These are phyloP conservation scores for Silurus lanzhouensis DNA, from an alignment of 2,797 vertebrate genomes.

Conservation along the genomic window DNA sequence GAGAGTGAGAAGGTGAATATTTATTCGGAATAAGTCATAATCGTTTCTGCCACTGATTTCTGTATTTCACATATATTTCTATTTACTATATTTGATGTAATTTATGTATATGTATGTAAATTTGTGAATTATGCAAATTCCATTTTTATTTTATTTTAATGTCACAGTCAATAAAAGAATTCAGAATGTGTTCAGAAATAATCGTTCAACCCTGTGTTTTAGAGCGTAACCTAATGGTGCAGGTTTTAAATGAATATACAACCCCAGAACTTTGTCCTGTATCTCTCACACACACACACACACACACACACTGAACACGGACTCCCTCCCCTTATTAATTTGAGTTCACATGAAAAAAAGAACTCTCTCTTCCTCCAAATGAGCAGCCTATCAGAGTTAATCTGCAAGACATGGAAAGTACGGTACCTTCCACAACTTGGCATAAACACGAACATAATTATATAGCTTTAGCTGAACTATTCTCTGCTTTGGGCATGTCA, in stretches of 20 bases:
- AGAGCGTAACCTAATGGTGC: too few relatives aligned
- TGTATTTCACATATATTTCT: too few relatives aligned
- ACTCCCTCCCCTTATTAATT: conserved; percentile 12
- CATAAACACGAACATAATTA: conserved; percentile 71
- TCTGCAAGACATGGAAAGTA: conserved; percentile 71
- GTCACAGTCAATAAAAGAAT: too few relatives aligned
- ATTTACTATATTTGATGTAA: too few relatives aligned
- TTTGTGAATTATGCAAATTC: too few relatives aligned
- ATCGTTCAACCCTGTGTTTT: too few relatives aligned
- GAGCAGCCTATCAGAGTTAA: conserved; percentile 48
- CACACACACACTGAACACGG: not conserved
- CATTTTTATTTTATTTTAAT: too few relatives aligned
- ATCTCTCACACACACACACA: not conserved
- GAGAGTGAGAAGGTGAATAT: not conserved
- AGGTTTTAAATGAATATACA: not conserved
- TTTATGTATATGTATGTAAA: too few relatives aligned
- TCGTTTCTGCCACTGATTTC: too few relatives aligned
- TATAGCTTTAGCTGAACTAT: conserved; percentile 53
- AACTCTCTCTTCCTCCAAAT: conserved; percentile 53
- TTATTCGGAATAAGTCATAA: too few relatives aligned
- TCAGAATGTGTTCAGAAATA: too few relatives aligned
- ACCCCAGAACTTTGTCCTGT: not conserved
- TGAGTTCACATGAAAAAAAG: conserved; percentile 34
- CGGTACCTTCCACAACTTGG: conserved; percentile 69
- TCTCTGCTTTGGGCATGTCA: conserved; percentile 38